These are phyloP conservation scores for Ancistrus triradiatus DNA, from an alignment of 2,113 vertebrate genomes.

Conservation along the genomic window DNA sequence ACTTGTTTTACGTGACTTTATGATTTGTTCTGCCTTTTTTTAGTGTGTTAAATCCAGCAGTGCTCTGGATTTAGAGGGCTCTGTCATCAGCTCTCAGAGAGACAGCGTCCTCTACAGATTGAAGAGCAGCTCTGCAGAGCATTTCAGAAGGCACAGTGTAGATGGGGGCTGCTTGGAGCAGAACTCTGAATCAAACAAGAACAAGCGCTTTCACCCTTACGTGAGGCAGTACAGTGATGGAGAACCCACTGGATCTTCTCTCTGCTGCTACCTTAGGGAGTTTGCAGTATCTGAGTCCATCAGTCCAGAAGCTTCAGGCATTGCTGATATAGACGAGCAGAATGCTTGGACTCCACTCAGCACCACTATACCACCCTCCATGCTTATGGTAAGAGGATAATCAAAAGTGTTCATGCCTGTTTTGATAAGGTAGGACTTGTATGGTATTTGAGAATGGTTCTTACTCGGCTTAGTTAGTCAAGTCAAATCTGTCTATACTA, in stretches of 20 bases:
- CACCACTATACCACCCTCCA: constrained; percentile 53
- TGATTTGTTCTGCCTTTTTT: too few relatives aligned
- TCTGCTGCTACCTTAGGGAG: constrained; percentile 64
- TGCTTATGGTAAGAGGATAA: constrained; percentile 66
- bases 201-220: constrained; percentile 80
- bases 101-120: constrained; percentile 48
- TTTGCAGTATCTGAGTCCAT: constrained; percentile 63
- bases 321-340: constrained; percentile 17
- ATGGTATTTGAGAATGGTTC: too few relatives aligned
- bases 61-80: constrained; percentile 22
- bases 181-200: constrained; percentile 49
- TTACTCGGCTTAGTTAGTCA: too few relatives aligned
- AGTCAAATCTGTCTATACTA: too few relatives aligned
- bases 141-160: constrained; percentile 67
- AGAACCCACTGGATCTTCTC: constrained; percentile 27
- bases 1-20: too few relatives aligned
- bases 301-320: constrained; percentile 25
- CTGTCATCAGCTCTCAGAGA: constrained; percentile 32
- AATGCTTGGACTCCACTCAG: constrained; percentile 52
- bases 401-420: too few relatives aligned
- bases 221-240: constrained; percentile 75
- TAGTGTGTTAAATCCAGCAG: constrained; percentile 35
- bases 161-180: constrained; percentile 62
- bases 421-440: too few relatives aligned
- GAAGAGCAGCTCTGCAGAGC: constrained; percentile 53